Percentiles rank a stretch among this genome's conserved stretches.
Evolutionary conservation across 1,140 invertebrate species (phyloP).

Genomic region (Bombyx mandarina): DNA sequence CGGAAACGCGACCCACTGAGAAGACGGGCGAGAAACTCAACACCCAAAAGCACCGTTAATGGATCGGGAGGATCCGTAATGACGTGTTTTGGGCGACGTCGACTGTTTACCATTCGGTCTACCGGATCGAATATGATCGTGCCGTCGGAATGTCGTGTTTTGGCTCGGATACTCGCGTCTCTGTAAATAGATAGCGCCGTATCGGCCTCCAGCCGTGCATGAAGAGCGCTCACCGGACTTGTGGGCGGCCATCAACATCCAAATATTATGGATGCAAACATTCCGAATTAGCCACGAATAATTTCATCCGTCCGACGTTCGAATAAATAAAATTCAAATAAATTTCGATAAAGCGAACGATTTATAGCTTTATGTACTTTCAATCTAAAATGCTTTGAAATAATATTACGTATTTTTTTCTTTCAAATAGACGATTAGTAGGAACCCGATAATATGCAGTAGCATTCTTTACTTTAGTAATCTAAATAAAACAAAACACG

Average conservation of each 20-base stretch:
- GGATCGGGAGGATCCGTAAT: no score
- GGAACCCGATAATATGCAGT: neutral
- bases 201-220: neutral
- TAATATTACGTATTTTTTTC: neutral
- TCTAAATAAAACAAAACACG: conserved; percentile 7
- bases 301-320: neutral
- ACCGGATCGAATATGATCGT: no score
- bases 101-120: no score
- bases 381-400: neutral
- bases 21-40: no score
- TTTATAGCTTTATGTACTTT: no score
- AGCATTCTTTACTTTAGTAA: conserved; percentile 12
- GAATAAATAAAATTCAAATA: no score
- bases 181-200: conserved; percentile 5
- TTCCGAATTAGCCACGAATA: conserved; percentile 28
- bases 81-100: no score
- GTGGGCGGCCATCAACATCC: conserved; percentile 34
- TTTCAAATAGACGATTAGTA: neutral
- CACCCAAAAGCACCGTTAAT: no score
- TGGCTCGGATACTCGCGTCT: no score
- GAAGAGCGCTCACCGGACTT: conserved; percentile 28
- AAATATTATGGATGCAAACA: conserved; percentile 43
- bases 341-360: no score
- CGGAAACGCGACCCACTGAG: no score
- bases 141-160: no score